A percentile compares a stretch with the other conserved stretches of the same genome.
These are phyloP conservation scores for Drosophila seguyi DNA, from an alignment of 1,140 invertebrate genomes.

Conservation along the genomic window DNA sequence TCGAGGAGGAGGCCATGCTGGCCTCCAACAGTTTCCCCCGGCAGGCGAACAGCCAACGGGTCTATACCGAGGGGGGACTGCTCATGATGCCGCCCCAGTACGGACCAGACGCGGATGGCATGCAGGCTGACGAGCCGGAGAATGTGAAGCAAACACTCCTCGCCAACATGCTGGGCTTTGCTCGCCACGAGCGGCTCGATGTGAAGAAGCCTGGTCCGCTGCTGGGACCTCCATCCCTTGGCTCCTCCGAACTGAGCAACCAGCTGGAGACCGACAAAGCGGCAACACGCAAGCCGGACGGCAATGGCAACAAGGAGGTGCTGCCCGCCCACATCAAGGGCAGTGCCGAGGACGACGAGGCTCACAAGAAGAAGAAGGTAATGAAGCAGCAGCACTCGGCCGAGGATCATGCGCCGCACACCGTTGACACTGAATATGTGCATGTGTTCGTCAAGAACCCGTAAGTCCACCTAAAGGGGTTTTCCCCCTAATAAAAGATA, in stretches of 20 bases:
- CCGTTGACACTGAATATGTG: conserved; percentile 85
- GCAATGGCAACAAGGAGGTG: conserved; percentile 75
- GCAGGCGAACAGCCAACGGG: conserved; percentile 58
- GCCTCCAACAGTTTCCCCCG: conserved; percentile 72
- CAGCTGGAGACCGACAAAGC: conserved; percentile 64
- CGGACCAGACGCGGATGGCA: conserved; percentile 42
- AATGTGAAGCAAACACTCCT: conserved; percentile 78
- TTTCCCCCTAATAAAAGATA: too few species aligned
- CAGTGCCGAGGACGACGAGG: conserved; percentile 62
- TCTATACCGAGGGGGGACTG: conserved; percentile 89
- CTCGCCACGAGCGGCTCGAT: conserved; percentile 93
- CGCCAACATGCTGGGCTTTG: conserved; percentile 89
- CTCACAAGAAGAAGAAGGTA: conserved; percentile 82
- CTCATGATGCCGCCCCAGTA: conserved; percentile 86
- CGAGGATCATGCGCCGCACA: conserved; percentile 84
- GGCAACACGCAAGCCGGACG: conserved; percentile 6
- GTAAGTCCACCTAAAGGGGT: conserved; percentile 75
- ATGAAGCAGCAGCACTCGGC: conserved; percentile 78
- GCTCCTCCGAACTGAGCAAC: conserved; percentile 61
- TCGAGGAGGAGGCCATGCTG: conserved; percentile 82
- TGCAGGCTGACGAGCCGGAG: conserved; percentile 75
- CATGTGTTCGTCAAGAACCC: conserved; percentile 85
- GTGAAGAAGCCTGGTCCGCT: conserved; percentile 97
- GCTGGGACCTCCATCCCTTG: conserved; percentile 87
- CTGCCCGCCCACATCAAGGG: conserved; percentile 80